phyloP scores from a whole-genome alignment of 2,888 invertebrate species.

The Athetis lepigone region DNA sequence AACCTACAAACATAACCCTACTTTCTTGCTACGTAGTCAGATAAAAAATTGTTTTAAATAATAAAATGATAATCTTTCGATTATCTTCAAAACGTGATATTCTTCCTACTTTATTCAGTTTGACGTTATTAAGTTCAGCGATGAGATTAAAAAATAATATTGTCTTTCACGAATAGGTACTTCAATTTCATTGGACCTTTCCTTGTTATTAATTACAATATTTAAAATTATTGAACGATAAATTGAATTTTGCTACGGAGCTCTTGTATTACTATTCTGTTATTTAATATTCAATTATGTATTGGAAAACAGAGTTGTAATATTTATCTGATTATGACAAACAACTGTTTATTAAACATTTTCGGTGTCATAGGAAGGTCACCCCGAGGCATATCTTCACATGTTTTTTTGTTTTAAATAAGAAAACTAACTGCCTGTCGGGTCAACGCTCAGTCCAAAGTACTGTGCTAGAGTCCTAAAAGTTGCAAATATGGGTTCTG shows the following conservation, averaged over 20 bases:
- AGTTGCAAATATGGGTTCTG: too few species aligned
- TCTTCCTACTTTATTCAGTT: conserved; percentile 6
- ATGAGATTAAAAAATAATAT: conserved; percentile 56
- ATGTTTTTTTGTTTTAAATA: too few species aligned
- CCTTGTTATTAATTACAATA: conserved; percentile 29
- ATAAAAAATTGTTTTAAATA: too few species aligned
- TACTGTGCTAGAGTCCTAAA: too few species aligned
- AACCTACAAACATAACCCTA: too few species aligned
- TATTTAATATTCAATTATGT: conserved; percentile 6
- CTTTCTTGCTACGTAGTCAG: too few species aligned
- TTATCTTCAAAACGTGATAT: conserved; percentile 38
- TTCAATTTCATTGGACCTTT: conserved; percentile 35
- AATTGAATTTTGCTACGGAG: conserved; percentile 33
- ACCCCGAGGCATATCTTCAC: too few species aligned
- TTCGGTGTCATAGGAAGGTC: too few species aligned
- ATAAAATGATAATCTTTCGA: conserved; percentile 26
- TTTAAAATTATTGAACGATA: conserved; percentile 24
- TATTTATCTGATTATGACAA: too few species aligned
- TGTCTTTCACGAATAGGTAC: conserved; percentile 24
- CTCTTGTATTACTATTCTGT: conserved; percentile 12
- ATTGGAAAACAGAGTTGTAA: background rate
- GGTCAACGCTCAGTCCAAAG: too few species aligned
- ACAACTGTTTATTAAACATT: too few species aligned
- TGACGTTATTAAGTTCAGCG: conserved; percentile 27
- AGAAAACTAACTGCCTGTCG: too few species aligned